These are phyloP conservation scores for Bovichtus diacanthus DNA, from an alignment of 2,797 vertebrate species.

Conservation along the genomic window DNA sequence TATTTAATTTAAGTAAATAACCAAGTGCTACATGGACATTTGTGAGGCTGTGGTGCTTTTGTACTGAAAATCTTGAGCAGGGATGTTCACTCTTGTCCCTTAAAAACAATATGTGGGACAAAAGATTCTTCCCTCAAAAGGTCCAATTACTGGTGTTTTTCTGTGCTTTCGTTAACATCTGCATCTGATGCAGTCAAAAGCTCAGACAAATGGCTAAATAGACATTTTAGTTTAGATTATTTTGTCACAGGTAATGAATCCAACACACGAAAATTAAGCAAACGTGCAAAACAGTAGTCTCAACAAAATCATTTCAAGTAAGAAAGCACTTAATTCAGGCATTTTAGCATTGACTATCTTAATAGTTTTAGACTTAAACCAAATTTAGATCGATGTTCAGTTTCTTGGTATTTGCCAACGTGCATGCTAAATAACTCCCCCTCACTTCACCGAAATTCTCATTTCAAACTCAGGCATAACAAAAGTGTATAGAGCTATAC, in stretches of 20 bases:
- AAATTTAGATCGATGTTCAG: not conserved
- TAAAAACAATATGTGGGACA: not conserved
- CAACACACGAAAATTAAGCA: not conserved
- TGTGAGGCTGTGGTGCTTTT: not conserved
- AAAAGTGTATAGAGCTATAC: not conserved
- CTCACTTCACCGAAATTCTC: not conserved
- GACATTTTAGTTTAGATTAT: not conserved
- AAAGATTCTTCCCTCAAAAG: not conserved
- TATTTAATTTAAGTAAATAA: not conserved
- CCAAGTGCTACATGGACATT: not conserved
- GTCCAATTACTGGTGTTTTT: not conserved
- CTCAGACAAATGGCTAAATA: not conserved
- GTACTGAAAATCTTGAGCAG: not conserved
- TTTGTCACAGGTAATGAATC: not conserved
- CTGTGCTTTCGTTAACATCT: not conserved
- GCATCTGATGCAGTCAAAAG: not conserved
- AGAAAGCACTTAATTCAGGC: not conserved
- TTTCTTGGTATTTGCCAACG: not conserved
- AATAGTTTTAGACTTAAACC: not conserved
- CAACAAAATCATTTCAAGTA: not conserved
- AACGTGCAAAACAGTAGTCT: not conserved
- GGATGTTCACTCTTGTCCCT: not conserved
- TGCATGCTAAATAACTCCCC: not conserved
- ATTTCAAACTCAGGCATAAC: not conserved
- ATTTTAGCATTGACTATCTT: not conserved